Evolutionary conservation across 2,797 vertebrate genomes (phyloP), one percentile per base, ranked within the genome.

Genomic region (Chelon auratus): DNA sequence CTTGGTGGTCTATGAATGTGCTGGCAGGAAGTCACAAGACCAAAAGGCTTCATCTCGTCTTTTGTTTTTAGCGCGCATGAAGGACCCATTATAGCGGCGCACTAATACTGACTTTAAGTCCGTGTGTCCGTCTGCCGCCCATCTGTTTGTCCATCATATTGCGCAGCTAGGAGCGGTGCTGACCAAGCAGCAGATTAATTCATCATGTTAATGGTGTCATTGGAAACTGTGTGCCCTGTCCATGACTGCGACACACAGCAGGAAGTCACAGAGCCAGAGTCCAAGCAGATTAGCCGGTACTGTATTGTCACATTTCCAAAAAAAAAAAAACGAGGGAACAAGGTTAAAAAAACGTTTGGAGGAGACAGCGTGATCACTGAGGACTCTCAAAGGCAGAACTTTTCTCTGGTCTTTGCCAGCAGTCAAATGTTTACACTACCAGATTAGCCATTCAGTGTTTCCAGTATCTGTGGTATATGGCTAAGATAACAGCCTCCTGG

Each of bases 91-190:
- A 60, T 3, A 1, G 17, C 62, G 20, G 15, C 24, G 61, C 61
- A 48, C 51, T 68, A 69, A 81, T 63, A 58, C 71, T 53, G 71
- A 64, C 52, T 58, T 4, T 65, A 13, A 54, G 69, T 72, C 43
- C 53, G 62, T 80, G 50, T 69, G 72, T 81, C 70, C 65, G 75
- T 83, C 72, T 83, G 87, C n/a, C 57, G 17, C 65, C 75, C 78
- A 84, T 82, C 84, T 86, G 79, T 66, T 17, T 70, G 62, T 64
- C 69, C 56, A 39, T 81, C 71, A 69, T 5, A 20, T 22, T 20
- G 51, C 52, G 50, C 51, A 20, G 43, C 17, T 14, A 69, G n/a
- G 12, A 7, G 50, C 3, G 1, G 55, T 0, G 3, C 53, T 2
- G 54, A 63, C 36, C 12, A n/a, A 67, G 22, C 39, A 10, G 5